phyloP scores from a whole-genome alignment of 2,888 invertebrate genomes.

The Amiota communis region DNA sequence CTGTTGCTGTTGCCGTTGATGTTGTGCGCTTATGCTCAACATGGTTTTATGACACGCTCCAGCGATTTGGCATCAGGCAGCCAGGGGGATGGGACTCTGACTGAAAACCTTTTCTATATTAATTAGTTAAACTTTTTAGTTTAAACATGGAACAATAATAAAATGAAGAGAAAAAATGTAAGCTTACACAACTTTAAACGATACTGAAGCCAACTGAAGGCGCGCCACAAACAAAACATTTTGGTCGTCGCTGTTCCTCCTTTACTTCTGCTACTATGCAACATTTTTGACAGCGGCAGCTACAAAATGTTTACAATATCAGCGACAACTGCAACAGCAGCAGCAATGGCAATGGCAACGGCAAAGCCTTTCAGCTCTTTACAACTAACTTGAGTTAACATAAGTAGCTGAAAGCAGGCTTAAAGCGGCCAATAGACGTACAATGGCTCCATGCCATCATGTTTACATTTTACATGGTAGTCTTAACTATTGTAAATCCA shows the following conservation, averaged over 20 bases:
- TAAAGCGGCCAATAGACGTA: no score
- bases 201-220: neutral
- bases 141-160: neutral
- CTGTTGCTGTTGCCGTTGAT: conserved; percentile 5
- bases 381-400: neutral
- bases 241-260: no score
- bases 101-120: conserved; percentile 14
- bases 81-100: neutral
- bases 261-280: conserved; percentile 9
- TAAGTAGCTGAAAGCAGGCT: no score
- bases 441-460: no score
- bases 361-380: conserved; percentile 24
- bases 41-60: conserved; percentile 8
- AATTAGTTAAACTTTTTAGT: conserved; percentile 28
- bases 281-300: conserved; percentile 26
- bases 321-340: conserved; percentile 19
- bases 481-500: no score
- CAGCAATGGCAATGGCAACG: no score
- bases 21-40: conserved; percentile 12
- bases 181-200: conserved; percentile 6
- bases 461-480: no score
- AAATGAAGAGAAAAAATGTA: conserved; percentile 10
- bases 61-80: neutral
- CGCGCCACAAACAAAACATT: conserved; percentile 1
- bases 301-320: conserved; percentile 26